Evolutionary conservation across 2,113 vertebrate genomes (phyloP), one percentile per base, ranked within the genome.

Genomic region (Coracopsis vasa): DNA sequence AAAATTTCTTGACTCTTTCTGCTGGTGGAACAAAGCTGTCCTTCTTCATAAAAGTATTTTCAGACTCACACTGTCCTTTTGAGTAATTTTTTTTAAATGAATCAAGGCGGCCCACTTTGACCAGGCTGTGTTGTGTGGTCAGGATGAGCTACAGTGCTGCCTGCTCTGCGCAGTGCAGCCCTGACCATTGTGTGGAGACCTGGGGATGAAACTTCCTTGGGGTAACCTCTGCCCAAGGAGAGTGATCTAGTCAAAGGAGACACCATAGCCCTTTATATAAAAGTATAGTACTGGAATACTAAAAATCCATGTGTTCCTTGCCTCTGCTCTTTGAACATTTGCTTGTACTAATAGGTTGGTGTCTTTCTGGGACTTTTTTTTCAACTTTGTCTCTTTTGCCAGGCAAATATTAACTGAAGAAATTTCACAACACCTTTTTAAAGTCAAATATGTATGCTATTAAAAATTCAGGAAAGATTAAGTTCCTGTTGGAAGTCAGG

Each of bases 331-430:
- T 48, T 48, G 10, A 53, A 20, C 65, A 41, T 74, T 72, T 74
- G 4, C 28, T 85, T 78, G 8, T n/a, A 10, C 18, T 15, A 60
- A 13, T 66, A 23, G 4, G 9, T 50, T 1, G 0, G 4, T 16
- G 3, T n/a, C 58, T 71, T 12, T 13, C 3, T 31, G 16, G 10
- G 4, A 2, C 11, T 39, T 6, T 20, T 48, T 39, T 5, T 23
- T 11, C n/a, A 67, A 9, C 11, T 80, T 28, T 5, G 0, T 37
- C 3, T 16, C 21, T 88, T 92, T 37, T 84, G 6, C 21, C 6
- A 29, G 29, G 33, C 11, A 87, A 72, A 42, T 67, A 71, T 16
- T 53, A 75, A 19, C 21, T 28, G 31, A 51, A 8, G 54, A 44
- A 44, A 51, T 88, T 54, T 84, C 42, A 24, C 47, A 82, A 29